phyloP scores from a whole-genome alignment of 2,113 vertebrate genomes.

The Semnornis frantzii region DNA sequence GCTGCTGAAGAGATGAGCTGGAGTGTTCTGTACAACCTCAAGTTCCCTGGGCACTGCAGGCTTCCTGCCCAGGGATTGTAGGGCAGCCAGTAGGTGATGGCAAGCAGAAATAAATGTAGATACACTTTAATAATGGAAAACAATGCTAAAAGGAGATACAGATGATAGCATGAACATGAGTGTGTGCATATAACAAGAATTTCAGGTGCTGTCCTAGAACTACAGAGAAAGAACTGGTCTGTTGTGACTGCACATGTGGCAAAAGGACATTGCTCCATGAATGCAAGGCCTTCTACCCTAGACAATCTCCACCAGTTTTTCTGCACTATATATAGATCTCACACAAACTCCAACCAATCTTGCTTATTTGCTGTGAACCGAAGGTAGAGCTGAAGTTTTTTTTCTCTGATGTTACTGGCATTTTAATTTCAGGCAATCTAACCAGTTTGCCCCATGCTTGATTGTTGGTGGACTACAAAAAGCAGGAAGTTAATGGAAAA shows the following conservation, averaged over 20 bases:
- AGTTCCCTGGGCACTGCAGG: background rate
- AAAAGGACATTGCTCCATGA: background rate
- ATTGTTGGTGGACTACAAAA: background rate
- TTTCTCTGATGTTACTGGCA: background rate
- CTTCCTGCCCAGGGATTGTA: background rate
- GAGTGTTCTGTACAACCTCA: background rate
- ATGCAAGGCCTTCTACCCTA: background rate
- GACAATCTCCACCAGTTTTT: background rate
- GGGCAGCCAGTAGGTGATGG: constrained; percentile 8
- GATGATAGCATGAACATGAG: background rate
- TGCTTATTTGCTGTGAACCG: background rate
- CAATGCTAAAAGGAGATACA: background rate
- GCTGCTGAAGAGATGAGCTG: background rate
- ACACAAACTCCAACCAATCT: background rate
- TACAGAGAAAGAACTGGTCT: background rate
- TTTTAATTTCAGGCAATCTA: background rate
- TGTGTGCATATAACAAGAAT: background rate
- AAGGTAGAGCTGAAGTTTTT: background rate
- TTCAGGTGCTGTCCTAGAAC: background rate
- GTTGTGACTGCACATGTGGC: background rate
- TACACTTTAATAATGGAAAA: background rate
- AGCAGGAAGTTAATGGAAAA: background rate
- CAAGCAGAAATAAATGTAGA: background rate
- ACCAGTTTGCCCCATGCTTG: background rate
- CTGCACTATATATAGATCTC: background rate